Evolutionary conservation across 64 coral and sea anemone genomes (phyloP), one percentile per base, ranked within the genome.

Genomic region (Pocillopora verrucosa): DNA sequence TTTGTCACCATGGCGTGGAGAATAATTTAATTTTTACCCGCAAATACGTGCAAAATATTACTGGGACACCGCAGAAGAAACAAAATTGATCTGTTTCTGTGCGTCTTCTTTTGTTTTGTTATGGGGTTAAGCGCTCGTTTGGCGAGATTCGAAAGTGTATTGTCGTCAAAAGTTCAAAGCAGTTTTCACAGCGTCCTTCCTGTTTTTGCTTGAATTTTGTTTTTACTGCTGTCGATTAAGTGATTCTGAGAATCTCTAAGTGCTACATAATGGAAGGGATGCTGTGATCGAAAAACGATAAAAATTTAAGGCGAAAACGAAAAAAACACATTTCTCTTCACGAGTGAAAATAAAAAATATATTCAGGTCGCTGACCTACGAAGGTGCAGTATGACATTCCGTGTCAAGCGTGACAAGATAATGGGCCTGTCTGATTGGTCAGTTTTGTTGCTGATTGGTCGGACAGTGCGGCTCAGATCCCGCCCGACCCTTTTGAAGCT

Each of bases 331-430:
- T 76, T 51, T 36, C 13, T 2, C 36, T 7, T 41, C 16, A 51
- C 38, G 20, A 17, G 13, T 1, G 5, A 76, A 76, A 34, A 74
- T 34, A 26, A 12, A 26, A 26, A 22, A 26, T 74, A 13, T 74
- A 26, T 19, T 76, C 36, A 45, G 75, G 51, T 76, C 36, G 75
- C 9, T 38, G 36, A 76, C 36, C 37, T 38, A 51, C 51, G 75
- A 38, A 14, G 75, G 75, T 56, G 75, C 65, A 22, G 65, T 68
- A 68, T 68, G 65, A 64, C 68, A 76, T 86, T 64, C 45, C 73
- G 85, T 92, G 83, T 92, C 73, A 92, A 92, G 90, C 90, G 90
- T 92, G 90, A 92, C 90, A 92, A 69, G 61, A 72, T 69, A 81
- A 87, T 87, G 72, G 80, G n/a, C 74, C 65, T 16, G 20, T 92